Evolutionary conservation across 2,113 vertebrate genomes (phyloP).

Genomic region (Anguilla rostrata): DNA sequence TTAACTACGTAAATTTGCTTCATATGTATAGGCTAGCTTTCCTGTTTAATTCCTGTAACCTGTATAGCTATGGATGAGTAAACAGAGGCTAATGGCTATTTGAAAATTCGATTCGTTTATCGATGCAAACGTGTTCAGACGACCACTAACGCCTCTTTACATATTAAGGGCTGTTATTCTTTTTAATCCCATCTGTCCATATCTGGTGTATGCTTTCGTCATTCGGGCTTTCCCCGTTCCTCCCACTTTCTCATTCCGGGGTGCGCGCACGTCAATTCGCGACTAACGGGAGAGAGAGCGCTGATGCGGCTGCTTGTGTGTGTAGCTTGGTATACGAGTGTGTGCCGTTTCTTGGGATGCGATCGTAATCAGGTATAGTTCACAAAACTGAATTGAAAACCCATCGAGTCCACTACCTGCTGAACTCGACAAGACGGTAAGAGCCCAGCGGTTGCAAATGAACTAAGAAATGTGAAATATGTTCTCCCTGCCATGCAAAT

Average conservation of each 20-base stretch:
- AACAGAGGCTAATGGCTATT: no score
- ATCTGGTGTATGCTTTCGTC: conserved; percentile 6
- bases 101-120: not conserved
- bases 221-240: conserved; percentile 1
- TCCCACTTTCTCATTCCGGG: not conserved
- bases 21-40: no score
- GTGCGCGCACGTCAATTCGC: conserved; percentile 25
- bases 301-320: conserved; percentile 13
- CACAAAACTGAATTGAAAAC: not conserved
- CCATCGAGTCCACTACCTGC: not conserved
- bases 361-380: conserved; percentile 18
- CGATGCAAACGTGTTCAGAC: not conserved
- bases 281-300: conserved; percentile 2
- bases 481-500: conserved; percentile 10
- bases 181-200: not conserved
- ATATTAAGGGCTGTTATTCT: not conserved
- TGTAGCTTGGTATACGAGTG: conserved; percentile 1
- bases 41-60: no score
- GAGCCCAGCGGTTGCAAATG: not conserved
- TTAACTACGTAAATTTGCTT: no score
- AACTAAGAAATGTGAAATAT: conserved; percentile 2
- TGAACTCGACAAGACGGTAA: conserved; percentile 40
- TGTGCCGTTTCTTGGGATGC: conserved; percentile 24
- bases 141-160: not conserved
- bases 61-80: no score